Evolutionary conservation across 2,888 invertebrate genomes (phyloP), one percentile per base, ranked within the genome.

Genomic region (Cantharis nigra): DNA sequence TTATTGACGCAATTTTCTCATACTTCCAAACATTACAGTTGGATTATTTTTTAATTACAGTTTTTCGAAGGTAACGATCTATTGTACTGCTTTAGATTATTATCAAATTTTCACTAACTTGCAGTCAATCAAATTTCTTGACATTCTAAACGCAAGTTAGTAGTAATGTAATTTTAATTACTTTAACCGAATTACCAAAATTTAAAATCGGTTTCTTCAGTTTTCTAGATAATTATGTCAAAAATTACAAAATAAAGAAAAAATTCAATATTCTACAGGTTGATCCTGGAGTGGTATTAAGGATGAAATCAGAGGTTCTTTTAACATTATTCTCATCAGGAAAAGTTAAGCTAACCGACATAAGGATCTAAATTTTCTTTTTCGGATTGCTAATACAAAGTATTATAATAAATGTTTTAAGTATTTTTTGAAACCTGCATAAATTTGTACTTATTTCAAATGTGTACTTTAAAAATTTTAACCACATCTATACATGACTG

Each of bases 401-500:
- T 49, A 49, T 49, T 49, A 49, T n/a, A 49, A 49, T 49, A 49
- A 49, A 49, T n/a, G n/a, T 49, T 49, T 49, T 49, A 49, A 49
- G 49, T 49, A 49, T 49, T n/a, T 49, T 49, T 49, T n/a, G 49
- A 49, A 49, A 5, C n/a, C 49, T 49, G 49, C 49, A 49, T 49
- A 49, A 49, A 49, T 49, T 49, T 49, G 49, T 49, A 49, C 49
- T 49, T 49, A 49, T 49, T 49, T 49, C 49, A 49, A 49, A 49
- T 49, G n/a, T 49, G 49, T 49, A 49, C 49, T 49, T n/a, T 49
- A 49, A 49, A 49, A 49, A n/a, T 49, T n/a, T 49, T 49, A 49
- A 78, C 76, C 78, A 73, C 75, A 72, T 16, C 69, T 71, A 76
- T 76, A 63, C 78, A 78, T 78, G 78, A 76, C 72, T 67, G 78